These are phyloP conservation scores for Cephalotes varians DNA, from an alignment of 2,888 invertebrate species.

Conservation along the genomic window DNA sequence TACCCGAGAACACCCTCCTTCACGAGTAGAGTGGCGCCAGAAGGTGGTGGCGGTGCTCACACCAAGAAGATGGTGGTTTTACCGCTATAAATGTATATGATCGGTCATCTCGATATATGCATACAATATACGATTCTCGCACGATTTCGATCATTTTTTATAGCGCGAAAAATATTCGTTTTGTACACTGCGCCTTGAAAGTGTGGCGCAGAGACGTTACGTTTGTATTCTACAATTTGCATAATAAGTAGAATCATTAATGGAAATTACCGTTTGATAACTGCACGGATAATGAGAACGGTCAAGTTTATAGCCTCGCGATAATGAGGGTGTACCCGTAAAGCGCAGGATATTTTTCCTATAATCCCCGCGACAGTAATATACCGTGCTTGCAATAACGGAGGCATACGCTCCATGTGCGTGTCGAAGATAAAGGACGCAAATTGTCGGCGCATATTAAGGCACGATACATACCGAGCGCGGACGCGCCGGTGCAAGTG, in stretches of 20 bases:
- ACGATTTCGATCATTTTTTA: neutral
- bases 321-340: conserved; percentile 37
- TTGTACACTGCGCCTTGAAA: neutral
- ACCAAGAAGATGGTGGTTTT: conserved; percentile 66
- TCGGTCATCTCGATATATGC: conserved; percentile 4
- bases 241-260: conserved; percentile 51
- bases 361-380: conserved; percentile 40
- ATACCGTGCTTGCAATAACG: conserved; percentile 28
- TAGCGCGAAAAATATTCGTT: neutral
- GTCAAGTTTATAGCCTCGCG: conserved; percentile 48
- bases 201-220: neutral
- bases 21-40: conserved; percentile 54
- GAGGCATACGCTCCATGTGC: neutral
- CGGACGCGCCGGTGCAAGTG: conserved; percentile 65
- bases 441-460: conserved; percentile 63
- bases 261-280: conserved; percentile 41
- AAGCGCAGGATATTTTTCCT: conserved; percentile 41
- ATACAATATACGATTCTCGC: neutral
- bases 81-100: conserved; percentile 54
- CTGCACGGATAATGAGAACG: conserved; percentile 44
- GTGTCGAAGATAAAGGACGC: conserved; percentile 56
- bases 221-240: conserved; percentile 47
- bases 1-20: conserved; percentile 74
- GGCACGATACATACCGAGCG: conserved; percentile 61
- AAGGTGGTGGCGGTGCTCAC: conserved; percentile 58